These are phyloP conservation scores for Sebastes iracundus DNA, from an alignment of 2,797 vertebrate genomes.

Conservation along the genomic window DNA sequence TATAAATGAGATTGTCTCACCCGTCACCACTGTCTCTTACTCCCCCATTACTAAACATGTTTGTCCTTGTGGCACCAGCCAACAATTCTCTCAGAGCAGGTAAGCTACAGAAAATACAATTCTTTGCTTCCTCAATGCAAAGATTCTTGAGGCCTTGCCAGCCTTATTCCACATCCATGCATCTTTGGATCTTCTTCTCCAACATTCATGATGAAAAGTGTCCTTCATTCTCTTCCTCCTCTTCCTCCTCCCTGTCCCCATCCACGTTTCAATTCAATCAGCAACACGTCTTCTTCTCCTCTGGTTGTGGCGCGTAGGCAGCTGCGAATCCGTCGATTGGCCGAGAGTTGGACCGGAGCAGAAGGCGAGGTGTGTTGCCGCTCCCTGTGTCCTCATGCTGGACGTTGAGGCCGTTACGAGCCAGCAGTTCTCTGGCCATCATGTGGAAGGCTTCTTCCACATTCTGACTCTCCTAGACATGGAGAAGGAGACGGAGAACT, in stretches of 20 bases:
- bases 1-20: not conserved
- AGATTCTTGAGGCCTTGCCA: not conserved
- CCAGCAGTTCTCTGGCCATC: slow-evolving; percentile 78
- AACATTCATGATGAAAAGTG: not conserved
- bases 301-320: slow-evolving; percentile 15
- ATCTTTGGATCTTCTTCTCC: not conserved
- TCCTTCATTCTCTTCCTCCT: not conserved
- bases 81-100: not conserved
- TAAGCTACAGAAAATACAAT: slow-evolving; percentile 2
- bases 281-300: slow-evolving; percentile 78
- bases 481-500: not conserved
- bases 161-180: not conserved
- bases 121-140: not conserved
- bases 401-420: slow-evolving; percentile 71
- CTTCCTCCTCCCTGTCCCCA: not conserved
- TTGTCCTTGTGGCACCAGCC: not conserved
- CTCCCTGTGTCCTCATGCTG: slow-evolving; percentile 31
- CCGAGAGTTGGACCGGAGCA: slow-evolving; percentile 68
- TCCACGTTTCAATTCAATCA: slow-evolving; percentile 29
- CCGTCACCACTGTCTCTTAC: not conserved
- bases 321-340: slow-evolving; percentile 10
- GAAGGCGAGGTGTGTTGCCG: slow-evolving; percentile 8
- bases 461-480: slow-evolving; percentile 71
- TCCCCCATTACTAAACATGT: not conserved
- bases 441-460: slow-evolving; percentile 78